phyloP scores from a whole-genome alignment of 2,888 invertebrate genomes.

The Mesochorus sp. region DNA sequence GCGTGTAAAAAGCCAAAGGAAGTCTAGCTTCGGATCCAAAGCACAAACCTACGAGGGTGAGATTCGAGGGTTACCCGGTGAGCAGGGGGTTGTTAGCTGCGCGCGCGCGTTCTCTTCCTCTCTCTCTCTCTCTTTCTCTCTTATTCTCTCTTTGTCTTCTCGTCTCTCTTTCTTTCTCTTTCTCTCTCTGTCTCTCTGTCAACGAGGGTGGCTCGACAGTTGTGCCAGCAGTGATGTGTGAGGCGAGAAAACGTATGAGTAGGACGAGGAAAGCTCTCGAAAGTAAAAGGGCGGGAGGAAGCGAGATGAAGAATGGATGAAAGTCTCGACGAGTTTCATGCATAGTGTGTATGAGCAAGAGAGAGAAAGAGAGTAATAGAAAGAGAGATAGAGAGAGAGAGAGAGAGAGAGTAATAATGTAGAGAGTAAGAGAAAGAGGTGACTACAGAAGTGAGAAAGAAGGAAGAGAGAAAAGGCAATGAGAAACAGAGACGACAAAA shows the following conservation, averaged over 20 bases:
- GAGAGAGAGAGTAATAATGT: background rate
- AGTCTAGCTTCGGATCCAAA: constrained; percentile 41
- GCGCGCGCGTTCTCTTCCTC: background rate
- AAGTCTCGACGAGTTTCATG: constrained; percentile 10
- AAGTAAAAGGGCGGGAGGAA: constrained; percentile 52
- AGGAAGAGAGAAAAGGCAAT: background rate
- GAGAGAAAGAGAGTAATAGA: background rate
- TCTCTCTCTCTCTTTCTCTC: background rate
- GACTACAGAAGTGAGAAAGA: constrained; percentile 9
- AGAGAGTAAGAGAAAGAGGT: constrained; percentile 1
- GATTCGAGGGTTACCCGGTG: constrained; percentile 4
- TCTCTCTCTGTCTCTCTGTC: background rate
- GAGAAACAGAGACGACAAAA: background rate
- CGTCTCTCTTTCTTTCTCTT: too few relatives aligned
- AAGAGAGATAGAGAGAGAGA: background rate
- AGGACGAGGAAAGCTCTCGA: constrained; percentile 49
- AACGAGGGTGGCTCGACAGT: constrained; percentile 56
- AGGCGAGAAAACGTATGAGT: constrained; percentile 33
- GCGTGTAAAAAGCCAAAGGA: constrained; percentile 24
- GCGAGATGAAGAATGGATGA: constrained; percentile 36
- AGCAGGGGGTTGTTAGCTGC: background rate
- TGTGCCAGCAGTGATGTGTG: constrained; percentile 53
- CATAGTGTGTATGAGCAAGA: constrained; percentile 28
- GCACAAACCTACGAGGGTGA: constrained; percentile 5
- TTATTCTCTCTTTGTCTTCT: background rate